Percentiles rank a stretch among this genome's conserved stretches.
Evolutionary conservation across 2,888 invertebrate species (phyloP).

Genomic region (Dicranocentrus wangi): DNA sequence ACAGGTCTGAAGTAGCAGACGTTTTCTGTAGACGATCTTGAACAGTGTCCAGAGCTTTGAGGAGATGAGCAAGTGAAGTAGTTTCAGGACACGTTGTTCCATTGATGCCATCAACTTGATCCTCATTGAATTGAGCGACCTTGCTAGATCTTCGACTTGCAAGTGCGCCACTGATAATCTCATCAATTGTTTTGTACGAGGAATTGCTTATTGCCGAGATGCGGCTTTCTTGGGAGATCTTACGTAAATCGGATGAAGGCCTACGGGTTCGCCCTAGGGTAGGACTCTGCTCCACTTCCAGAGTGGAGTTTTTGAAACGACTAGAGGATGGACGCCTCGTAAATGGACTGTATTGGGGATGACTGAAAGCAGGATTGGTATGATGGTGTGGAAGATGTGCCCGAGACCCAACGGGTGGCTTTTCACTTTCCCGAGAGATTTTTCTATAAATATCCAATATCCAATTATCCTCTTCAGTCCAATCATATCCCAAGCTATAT

Average conservation of each 20-base stretch:
- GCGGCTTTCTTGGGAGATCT: constrained; percentile 51
- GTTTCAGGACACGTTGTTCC: constrained; percentile 79
- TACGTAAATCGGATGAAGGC: constrained; percentile 15
- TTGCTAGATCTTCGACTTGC: constrained; percentile 12
- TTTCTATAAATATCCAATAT: constrained; percentile 61
- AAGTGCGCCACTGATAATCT: constrained; percentile 43
- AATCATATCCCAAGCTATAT: no score
- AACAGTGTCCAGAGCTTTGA: constrained; percentile 85
- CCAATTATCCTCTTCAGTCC: no score
- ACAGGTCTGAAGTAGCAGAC: constrained; percentile 20
- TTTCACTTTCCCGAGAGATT: constrained; percentile 60
- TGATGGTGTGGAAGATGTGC: background rate
- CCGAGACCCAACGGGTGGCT: background rate
- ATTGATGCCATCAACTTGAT: constrained; percentile 12
- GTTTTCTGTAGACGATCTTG: constrained; percentile 74
- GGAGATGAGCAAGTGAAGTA: constrained; percentile 87
- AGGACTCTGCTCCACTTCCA: constrained; percentile 34
- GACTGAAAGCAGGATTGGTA: background rate
- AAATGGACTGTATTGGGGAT: constrained; percentile 36
- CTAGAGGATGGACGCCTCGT: constrained; percentile 26
- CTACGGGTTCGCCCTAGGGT: constrained; percentile 7
- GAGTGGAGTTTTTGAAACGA: background rate
- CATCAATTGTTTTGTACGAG: constrained; percentile 40
- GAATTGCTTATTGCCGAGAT: constrained; percentile 32
- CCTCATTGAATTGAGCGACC: background rate